Evolutionary conservation across 1,140 invertebrate genomes (phyloP).

Genomic region (Nixonia krombeini): DNA sequence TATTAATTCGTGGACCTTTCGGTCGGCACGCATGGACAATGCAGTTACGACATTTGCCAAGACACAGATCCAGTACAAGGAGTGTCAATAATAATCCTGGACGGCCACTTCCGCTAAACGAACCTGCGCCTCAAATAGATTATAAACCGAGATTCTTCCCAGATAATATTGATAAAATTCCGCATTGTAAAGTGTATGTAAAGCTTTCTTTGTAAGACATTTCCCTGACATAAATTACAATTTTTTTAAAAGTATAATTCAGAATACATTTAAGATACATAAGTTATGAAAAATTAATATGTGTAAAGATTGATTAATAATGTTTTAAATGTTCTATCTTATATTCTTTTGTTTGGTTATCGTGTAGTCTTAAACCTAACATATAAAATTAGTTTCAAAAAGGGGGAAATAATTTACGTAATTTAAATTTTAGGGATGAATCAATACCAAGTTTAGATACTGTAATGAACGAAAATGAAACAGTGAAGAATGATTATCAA

Average conservation of each 20-base stretch:
- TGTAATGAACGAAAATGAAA: conserved; percentile 75
- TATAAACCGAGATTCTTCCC: conserved; percentile 86
- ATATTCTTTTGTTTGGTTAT: too few relatives aligned
- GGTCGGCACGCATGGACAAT: conserved; percentile 95
- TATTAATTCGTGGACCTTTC: conserved; percentile 91
- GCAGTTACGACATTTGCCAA: conserved; percentile 86
- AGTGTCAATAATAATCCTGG: conserved; percentile 81
- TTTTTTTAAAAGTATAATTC: too few relatives aligned
- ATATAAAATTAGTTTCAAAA: too few relatives aligned
- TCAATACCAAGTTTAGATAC: conserved; percentile 85
- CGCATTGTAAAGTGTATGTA: conserved; percentile 84
- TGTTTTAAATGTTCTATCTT: conserved; percentile 10
- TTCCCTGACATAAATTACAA: conserved; percentile 4
- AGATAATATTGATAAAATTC: conserved; percentile 85
- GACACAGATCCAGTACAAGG: conserved; percentile 82
- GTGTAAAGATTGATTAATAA: not conserved
- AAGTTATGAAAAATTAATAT: not conserved
- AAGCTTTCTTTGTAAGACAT: too few relatives aligned
- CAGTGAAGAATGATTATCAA: conserved; percentile 69
- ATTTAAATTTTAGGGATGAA: conserved; percentile 79
- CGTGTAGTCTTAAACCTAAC: too few relatives aligned
- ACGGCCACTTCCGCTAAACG: conserved; percentile 83
- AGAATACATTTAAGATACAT: too few relatives aligned
- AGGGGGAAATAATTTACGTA: too few relatives aligned
- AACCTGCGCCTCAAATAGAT: conserved; percentile 75